Evolutionary conservation across 2,888 invertebrate genomes (phyloP).

Genomic region (Onthophagus sagittarius): DNA sequence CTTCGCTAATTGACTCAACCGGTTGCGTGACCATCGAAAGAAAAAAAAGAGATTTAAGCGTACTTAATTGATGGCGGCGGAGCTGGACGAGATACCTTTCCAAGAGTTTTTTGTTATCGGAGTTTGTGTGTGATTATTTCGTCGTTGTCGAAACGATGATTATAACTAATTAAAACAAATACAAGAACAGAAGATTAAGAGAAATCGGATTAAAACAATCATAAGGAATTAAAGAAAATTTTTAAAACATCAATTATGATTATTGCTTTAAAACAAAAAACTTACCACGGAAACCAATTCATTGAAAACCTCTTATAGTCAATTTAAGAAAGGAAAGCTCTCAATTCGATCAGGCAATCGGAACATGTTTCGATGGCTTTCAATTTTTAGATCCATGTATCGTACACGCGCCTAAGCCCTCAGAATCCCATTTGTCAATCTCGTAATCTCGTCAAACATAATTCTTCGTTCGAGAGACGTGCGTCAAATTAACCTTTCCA

Average conservation of each 20-base stretch:
- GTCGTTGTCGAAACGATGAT: neutral
- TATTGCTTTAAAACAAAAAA: too few relatives aligned
- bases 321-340: neutral
- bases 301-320: neutral
- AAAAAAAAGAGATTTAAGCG: neutral
- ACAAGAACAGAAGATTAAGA: neutral
- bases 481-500: slow-evolving; percentile 41
- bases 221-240: too few relatives aligned
- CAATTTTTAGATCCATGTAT: slow-evolving; percentile 12
- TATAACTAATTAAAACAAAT: neutral
- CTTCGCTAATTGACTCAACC: neutral
- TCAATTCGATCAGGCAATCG: neutral
- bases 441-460: slow-evolving; percentile 48
- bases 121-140: neutral
- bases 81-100: neutral
- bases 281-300: neutral
- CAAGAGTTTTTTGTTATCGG: neutral
- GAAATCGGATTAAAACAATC: neutral
- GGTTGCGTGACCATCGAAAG: neutral
- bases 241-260: too few relatives aligned
- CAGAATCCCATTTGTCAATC: slow-evolving; percentile 48
- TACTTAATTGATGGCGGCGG: neutral
- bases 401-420: slow-evolving; percentile 44
- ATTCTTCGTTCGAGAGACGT: slow-evolving; percentile 44
- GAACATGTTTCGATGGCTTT: neutral